Conservation (phyloP, 2,113 vertebrate genomes). For the Dissostichus mawsoni region DNA sequence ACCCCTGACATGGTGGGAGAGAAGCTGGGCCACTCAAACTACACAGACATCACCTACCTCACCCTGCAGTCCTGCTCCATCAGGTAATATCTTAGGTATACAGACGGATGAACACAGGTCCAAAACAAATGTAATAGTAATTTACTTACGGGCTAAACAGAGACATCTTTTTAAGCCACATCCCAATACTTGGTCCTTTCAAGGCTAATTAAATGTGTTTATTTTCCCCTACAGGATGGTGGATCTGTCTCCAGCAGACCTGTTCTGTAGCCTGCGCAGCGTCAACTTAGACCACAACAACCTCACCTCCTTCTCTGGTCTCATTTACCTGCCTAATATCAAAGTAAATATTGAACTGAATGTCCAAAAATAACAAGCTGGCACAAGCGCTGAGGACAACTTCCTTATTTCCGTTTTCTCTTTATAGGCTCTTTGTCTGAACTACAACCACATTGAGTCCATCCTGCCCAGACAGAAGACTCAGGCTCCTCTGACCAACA, state of each 20-base stretch:
- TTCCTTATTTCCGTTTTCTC: not conserved
- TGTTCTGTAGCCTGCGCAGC: constrained; percentile 82
- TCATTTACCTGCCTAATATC: constrained; percentile 87
- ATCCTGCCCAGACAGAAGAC: constrained; percentile 86
- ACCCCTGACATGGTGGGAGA: constrained; percentile 88
- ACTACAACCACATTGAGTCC: constrained; percentile 90
- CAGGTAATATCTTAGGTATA: constrained; percentile 76
- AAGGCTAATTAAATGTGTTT: not conserved
- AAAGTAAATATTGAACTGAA: constrained; percentile 76
- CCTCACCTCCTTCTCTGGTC: constrained; percentile 88
- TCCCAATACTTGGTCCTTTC: too few species aligned
- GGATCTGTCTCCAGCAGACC: constrained; percentile 83
- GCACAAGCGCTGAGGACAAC: not conserved
- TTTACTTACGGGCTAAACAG: not conserved
- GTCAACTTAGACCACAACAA: constrained; percentile 89
- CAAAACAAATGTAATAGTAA: not conserved
- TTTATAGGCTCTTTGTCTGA: constrained; percentile 85
- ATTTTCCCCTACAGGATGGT: constrained; percentile 75
- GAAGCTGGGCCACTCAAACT: constrained; percentile 87
- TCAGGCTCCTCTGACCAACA: constrained; percentile 82
- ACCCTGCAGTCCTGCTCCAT: constrained; percentile 85
- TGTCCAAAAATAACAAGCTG: not conserved
- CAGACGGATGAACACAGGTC: not conserved
- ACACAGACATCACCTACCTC: constrained; percentile 84
- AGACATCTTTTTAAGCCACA: too few species aligned